Percentiles rank a stretch among this genome's conserved stretches.
Evolutionary conservation across 2,113 vertebrate genomes (phyloP).

Genomic region (Thunnus thynnus): DNA sequence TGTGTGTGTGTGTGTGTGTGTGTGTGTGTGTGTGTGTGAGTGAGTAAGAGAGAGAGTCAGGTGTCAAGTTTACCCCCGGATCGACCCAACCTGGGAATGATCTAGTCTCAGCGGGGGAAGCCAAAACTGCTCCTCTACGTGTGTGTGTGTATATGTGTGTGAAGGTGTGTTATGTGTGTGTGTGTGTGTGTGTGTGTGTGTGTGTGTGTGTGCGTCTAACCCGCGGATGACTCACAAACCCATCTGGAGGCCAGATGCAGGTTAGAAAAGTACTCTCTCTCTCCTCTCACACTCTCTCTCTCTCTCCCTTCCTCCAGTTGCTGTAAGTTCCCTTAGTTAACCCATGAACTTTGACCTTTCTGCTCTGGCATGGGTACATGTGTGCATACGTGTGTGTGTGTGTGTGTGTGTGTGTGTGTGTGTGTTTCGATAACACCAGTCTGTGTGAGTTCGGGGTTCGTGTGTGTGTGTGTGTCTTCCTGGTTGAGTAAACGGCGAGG

Average conservation of each 20-base stretch:
- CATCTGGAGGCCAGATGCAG: constrained; percentile 90
- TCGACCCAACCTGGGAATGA: constrained; percentile 83
- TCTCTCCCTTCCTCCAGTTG: constrained; percentile 62
- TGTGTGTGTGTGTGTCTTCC: constrained; percentile 60
- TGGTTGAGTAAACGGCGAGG: constrained; percentile 70
- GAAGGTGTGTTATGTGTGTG: constrained; percentile 37
- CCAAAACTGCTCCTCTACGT: constrained; percentile 69
- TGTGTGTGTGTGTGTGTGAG: no score
- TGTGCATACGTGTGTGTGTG: constrained; percentile 51
- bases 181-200: constrained; percentile 54
- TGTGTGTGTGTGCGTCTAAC: constrained; percentile 76
- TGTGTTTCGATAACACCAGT: not conserved
- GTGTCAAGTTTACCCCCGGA: constrained; percentile 84
- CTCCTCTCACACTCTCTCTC: constrained; percentile 47
- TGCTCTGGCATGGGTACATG: constrained; percentile 23
- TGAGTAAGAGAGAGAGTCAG: constrained; percentile 76
- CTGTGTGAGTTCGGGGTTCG: constrained; percentile 15
- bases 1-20: not conserved
- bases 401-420: constrained; percentile 43
- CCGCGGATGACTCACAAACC: constrained; percentile 86
- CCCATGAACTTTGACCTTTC: constrained; percentile 68
- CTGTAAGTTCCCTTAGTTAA: constrained; percentile 79
- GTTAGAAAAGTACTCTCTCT: constrained; percentile 71
- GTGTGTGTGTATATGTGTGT: constrained; percentile 38
- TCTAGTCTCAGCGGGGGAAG: constrained; percentile 82